Evolutionary conservation across 1,140 invertebrate species (phyloP), one percentile per base, ranked within the genome.

Genomic region (Batillaria attramentaria): DNA sequence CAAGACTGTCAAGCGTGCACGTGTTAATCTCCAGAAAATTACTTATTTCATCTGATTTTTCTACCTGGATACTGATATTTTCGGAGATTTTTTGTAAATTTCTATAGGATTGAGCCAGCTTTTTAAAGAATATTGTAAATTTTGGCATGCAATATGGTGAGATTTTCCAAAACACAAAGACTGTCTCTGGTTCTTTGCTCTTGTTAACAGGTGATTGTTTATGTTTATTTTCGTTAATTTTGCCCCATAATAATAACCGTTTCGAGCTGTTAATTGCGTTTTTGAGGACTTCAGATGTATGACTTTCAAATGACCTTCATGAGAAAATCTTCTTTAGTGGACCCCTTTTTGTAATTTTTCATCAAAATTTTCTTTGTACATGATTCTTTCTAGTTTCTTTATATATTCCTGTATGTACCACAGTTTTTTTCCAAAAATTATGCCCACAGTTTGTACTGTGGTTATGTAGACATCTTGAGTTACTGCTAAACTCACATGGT

Each of bases 231-330:
- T 62, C 62, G 20, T 24, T 10, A 41, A 50, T 75, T 75, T 39
- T 62, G 16, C 60, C 37, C 24, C 31, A 75, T 42, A 39, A 75
- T 75, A 57, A 39, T 41, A 16, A 31, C 39, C 18, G 57, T 75
- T 75, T 62, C 73, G 31, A 31, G n/a, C 33, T 57, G 28, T 39
- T 75, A 62, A 62, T 62, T n/a, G 39, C 31, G 41, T 60, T 8
- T 31, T 54, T 78, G 31, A 43, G 62, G 20, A 69, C 13, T 60
- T 72, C 31, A 18, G 20, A 31, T 41, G n/a, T 78, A 39, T 79
- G 80, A 76, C 77, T 79, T 81, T 81, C 76, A 81, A 69, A 69
- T 81, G 80, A 81, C 77, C 80, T 79, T 78, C 41, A 43, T n/a
- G 42, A 75, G 33, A 72, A 72, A 50, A 79, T 72, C 50, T 54